Percentiles rank a stretch among this genome's conserved stretches.
phyloP scores from a whole-genome alignment of 2,888 invertebrate species.

The Uropetala carovei region DNA sequence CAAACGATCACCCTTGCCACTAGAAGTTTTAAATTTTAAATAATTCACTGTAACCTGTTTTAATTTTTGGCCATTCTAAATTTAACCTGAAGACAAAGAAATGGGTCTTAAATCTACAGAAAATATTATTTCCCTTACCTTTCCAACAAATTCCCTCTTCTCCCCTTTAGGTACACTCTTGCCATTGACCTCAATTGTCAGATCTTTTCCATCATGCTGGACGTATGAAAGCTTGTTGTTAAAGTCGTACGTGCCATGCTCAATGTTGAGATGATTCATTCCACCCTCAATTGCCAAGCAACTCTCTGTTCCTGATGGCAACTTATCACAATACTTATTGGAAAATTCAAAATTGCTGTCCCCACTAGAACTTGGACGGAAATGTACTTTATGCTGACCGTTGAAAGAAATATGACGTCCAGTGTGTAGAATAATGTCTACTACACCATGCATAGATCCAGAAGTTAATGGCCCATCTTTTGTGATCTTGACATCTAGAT shows the following conservation, averaged over 20 bases:
- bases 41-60: no score
- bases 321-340: not conserved
- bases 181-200: slow-evolving; percentile 73
- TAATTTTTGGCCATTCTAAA: no score
- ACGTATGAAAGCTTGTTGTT: slow-evolving; percentile 74
- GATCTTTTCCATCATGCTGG: slow-evolving; percentile 76
- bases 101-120: no score
- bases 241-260: slow-evolving; percentile 74
- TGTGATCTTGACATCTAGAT: slow-evolving; percentile 75
- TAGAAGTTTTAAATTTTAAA: no score
- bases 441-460: slow-evolving; percentile 75
- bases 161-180: slow-evolving; percentile 74
- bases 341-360: slow-evolving; percentile 65
- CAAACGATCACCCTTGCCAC: no score
- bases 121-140: slow-evolving; percentile 57
- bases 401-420: slow-evolving; percentile 75
- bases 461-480: slow-evolving; percentile 74
- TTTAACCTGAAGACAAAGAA: no score
- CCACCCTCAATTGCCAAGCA: slow-evolving; percentile 65
- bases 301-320: slow-evolving; percentile 2
- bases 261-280: slow-evolving; percentile 72
- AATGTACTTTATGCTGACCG: slow-evolving; percentile 72
- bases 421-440: slow-evolving; percentile 77
- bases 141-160: slow-evolving; percentile 69
- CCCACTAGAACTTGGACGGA: slow-evolving; percentile 69